Conservation (phyloP, 1,140 invertebrate species). For the Hycleus cichorii region DNA sequence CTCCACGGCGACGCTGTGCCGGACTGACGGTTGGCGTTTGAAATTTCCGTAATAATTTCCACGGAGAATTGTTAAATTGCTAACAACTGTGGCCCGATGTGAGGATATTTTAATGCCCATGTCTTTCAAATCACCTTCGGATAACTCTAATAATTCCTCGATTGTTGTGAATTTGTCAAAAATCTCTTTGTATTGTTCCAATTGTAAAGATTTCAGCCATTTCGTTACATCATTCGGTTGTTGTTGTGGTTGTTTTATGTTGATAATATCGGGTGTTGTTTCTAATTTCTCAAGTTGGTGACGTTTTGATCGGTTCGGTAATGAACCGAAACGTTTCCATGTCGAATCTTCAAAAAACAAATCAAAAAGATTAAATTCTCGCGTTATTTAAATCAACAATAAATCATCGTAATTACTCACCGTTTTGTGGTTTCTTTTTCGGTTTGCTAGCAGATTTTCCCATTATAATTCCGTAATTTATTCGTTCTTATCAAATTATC, state of each 20-base stretch:
- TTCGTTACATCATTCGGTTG: slow-evolving; percentile 39
- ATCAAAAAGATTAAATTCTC: background rate
- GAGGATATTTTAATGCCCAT: slow-evolving; percentile 54
- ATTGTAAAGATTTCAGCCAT: slow-evolving; percentile 43
- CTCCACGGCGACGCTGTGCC: slow-evolving; percentile 34
- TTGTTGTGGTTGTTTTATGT: slow-evolving; percentile 32
- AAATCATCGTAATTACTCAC: background rate
- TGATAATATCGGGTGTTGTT: slow-evolving; percentile 9
- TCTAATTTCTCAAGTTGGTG: slow-evolving; percentile 17
- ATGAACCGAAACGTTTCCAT: slow-evolving; percentile 35
- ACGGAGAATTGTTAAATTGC: slow-evolving; percentile 53
- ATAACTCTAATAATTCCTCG: slow-evolving; percentile 51
- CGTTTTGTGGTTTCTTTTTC: slow-evolving; percentile 22
- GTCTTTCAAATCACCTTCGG: slow-evolving; percentile 52
- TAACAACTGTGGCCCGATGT: slow-evolving; percentile 54
- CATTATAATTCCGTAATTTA: slow-evolving; percentile 16
- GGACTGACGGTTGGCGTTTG: slow-evolving; percentile 20
- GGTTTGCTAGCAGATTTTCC: slow-evolving; percentile 33
- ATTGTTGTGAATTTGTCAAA: slow-evolving; percentile 46
- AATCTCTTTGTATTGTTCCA: slow-evolving; percentile 40
- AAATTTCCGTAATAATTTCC: slow-evolving; percentile 47
- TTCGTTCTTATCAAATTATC: background rate
- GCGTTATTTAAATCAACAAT: too few relatives aligned
- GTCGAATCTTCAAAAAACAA: slow-evolving; percentile 25
- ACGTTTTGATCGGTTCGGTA: slow-evolving; percentile 26